phyloP scores from a whole-genome alignment of 2,113 vertebrate genomes.

The Heterotilapia buettikoferi region DNA sequence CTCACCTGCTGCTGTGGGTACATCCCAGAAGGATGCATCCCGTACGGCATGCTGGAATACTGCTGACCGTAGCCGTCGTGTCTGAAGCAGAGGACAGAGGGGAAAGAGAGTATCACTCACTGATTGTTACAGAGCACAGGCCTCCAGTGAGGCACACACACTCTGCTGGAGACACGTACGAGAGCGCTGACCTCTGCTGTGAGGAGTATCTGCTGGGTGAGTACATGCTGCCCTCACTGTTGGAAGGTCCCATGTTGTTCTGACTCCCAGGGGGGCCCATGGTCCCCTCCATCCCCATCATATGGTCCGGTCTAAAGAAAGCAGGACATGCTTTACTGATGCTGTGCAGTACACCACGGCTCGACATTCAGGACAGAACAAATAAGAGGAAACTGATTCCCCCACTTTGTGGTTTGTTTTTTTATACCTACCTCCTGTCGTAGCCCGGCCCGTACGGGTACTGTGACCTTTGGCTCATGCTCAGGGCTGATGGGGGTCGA shows the following conservation, averaged over 20 bases:
- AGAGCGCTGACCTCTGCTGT: slow-evolving; percentile 70
- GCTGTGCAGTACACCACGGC: not conserved
- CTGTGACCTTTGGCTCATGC: slow-evolving; percentile 88
- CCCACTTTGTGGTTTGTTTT: not conserved
- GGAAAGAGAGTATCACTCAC: not conserved
- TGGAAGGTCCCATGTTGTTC: slow-evolving; percentile 75
- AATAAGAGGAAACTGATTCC: not conserved
- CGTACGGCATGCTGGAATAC: slow-evolving; percentile 88
- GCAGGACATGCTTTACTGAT: not conserved
- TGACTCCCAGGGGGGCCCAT: slow-evolving; percentile 72
- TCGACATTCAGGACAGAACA: not conserved
- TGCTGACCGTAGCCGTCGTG: slow-evolving; percentile 92
- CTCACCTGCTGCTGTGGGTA: slow-evolving; percentile 95
- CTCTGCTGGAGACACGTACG: not conserved
- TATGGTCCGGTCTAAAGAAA: slow-evolving; percentile 73
- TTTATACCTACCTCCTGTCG: slow-evolving; percentile 82
- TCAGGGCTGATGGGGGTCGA: slow-evolving; percentile 78
- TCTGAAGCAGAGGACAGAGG: slow-evolving; percentile 58
- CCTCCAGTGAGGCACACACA: not conserved
- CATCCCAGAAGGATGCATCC: slow-evolving; percentile 90
- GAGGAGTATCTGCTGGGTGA: slow-evolving; percentile 71
- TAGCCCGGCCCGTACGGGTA: slow-evolving; percentile 87
- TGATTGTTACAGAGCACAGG: not conserved
- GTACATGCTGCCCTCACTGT: slow-evolving; percentile 76
- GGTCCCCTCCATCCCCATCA: slow-evolving; percentile 76